Evolutionary conservation across 2,888 invertebrate genomes (phyloP).

Genomic region (Dynastes grantii): DNA sequence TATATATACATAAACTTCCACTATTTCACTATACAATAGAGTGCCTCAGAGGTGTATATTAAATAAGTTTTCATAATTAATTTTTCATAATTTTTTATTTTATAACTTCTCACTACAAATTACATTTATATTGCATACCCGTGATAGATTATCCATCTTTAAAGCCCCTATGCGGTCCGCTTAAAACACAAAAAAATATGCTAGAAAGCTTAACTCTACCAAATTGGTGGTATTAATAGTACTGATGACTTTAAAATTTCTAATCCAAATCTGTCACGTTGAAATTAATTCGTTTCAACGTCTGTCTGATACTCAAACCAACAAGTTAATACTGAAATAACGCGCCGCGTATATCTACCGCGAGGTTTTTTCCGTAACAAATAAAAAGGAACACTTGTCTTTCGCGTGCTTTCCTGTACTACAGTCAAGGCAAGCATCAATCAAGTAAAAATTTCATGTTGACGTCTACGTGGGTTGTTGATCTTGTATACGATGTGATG

Average conservation of each 20-base stretch:
- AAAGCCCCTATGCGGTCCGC: no score
- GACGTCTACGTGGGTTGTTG: slow-evolving; percentile 38
- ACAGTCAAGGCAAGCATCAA: slow-evolving; percentile 32
- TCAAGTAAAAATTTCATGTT: slow-evolving; percentile 39
- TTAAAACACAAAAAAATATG: not conserved
- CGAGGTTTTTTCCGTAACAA: not conserved
- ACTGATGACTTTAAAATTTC: slow-evolving; percentile 14
- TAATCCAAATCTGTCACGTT: slow-evolving; percentile 24
- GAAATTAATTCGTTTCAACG: slow-evolving; percentile 21
- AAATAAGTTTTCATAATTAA: no score
- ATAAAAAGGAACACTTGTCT: slow-evolving; percentile 27
- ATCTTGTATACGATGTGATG: slow-evolving; percentile 1
- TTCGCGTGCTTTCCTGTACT: slow-evolving; percentile 29
- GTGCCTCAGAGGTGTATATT: no score
- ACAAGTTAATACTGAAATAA: slow-evolving; percentile 21
- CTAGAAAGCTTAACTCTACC: not conserved
- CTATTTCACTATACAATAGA: no score
- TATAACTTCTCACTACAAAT: no score
- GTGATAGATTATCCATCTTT: no score
- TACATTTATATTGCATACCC: no score
- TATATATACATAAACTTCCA: no score
- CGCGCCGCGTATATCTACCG: slow-evolving; percentile 5
- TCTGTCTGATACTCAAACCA: not conserved
- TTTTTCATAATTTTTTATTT: no score
- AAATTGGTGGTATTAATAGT: not conserved